Conservation (phyloP, 2,797 vertebrate species). For the Clarias fuscus region DNA sequence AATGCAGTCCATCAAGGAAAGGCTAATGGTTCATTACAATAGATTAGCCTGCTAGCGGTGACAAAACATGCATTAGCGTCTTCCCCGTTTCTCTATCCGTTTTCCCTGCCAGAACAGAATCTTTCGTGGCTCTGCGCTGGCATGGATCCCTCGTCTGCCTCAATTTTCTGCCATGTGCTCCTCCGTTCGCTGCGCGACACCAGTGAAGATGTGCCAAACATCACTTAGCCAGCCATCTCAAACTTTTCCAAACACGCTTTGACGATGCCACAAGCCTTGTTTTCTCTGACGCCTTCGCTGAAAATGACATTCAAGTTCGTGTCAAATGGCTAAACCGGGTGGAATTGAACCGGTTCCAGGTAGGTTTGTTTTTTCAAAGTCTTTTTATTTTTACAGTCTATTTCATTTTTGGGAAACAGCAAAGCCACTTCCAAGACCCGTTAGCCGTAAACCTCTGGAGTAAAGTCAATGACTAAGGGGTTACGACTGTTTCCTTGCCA, state of each 20-base stretch:
- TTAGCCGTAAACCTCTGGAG: constrained; percentile 49
- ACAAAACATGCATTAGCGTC: constrained; percentile 20
- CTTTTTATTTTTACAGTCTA: constrained; percentile 36
- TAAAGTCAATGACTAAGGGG: constrained; percentile 36
- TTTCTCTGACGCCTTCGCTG: too few relatives aligned
- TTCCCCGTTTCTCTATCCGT: not conserved
- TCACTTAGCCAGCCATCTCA: constrained; percentile 61
- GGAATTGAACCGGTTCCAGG: not conserved
- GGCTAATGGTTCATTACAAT: constrained; percentile 27
- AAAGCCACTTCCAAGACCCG: constrained; percentile 57
- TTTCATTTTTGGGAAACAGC: constrained; percentile 60
- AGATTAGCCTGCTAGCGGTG: constrained; percentile 28
- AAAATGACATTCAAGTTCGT: not conserved
- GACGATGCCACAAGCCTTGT: constrained; percentile 47
- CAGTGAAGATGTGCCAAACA: constrained; percentile 63
- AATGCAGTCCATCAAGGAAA: constrained; percentile 15
- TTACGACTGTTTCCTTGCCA: constrained; percentile 35
- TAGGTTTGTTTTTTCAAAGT: not conserved
- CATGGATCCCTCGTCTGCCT: constrained; percentile 11
- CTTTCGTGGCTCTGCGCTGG: constrained; percentile 14
- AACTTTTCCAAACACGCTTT: constrained; percentile 53
- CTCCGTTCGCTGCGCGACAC: constrained; percentile 32
- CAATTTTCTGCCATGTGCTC: constrained; percentile 35
- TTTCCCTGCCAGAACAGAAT: constrained; percentile 14
- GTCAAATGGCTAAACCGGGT: not conserved